Percentiles rank a stretch among this genome's conserved stretches.
Conservation (phyloP, 2,797 vertebrate species). For the Pitangus sulphuratus region DNA sequence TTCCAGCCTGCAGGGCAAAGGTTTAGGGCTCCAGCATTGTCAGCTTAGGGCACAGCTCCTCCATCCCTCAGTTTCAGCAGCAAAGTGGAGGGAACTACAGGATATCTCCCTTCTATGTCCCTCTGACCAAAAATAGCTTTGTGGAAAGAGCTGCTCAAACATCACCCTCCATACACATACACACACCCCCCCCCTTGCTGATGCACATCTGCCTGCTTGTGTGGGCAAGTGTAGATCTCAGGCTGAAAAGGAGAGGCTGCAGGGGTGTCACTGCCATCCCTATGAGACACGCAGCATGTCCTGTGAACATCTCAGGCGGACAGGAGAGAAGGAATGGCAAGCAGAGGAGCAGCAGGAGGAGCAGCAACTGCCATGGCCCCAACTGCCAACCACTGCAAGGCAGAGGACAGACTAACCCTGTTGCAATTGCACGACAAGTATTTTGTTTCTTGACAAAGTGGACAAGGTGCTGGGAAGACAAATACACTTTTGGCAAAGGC, state of each 20-base stretch:
- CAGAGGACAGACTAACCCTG: not conserved
- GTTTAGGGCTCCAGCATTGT: not conserved
- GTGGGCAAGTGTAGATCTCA: not conserved
- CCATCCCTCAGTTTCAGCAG: not conserved
- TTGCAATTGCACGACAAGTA: not conserved
- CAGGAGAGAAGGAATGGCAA: not conserved
- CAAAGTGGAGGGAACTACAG: not conserved
- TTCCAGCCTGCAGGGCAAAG: not conserved
- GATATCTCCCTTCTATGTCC: not conserved
- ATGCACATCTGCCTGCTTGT: not conserved
- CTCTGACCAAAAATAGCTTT: not conserved
- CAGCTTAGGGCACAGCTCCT: not conserved
- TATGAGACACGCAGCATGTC: rapidly evolving
- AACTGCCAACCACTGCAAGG: not conserved
- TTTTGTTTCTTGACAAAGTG: not conserved
- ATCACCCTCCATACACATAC: not conserved
- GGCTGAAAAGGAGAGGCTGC: not conserved
- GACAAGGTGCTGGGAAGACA: not conserved
- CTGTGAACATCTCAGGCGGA: not conserved
- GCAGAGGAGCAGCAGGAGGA: not conserved
- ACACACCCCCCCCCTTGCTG: rapidly evolving
- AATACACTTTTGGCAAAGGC: not conserved
- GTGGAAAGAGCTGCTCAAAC: not conserved
- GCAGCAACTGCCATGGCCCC: not conserved
- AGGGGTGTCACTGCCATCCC: not conserved